Conservation (phyloP, 2,113 vertebrate genomes). For the Athene cunicularia region DNA sequence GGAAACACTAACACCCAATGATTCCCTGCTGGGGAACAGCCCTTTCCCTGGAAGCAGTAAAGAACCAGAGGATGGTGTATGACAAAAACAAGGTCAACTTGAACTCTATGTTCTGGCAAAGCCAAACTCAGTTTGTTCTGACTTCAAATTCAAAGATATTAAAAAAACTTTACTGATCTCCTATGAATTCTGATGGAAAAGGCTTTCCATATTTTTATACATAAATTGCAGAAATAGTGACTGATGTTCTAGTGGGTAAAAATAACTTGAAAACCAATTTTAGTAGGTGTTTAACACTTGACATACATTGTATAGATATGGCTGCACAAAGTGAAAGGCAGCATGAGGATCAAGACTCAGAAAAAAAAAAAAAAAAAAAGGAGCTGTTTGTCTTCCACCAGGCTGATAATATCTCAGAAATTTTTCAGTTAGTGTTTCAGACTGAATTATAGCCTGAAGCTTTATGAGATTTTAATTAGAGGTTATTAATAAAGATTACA, state of each 20-base stretch:
- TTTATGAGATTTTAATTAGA: neutral
- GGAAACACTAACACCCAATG: neutral
- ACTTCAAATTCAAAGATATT: neutral
- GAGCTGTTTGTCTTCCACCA: neutral
- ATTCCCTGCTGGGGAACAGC: neutral
- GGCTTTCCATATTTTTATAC: neutral
- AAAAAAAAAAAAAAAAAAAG: neutral
- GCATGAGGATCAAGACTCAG: neutral
- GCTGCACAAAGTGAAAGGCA: neutral
- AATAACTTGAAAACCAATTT: neutral
- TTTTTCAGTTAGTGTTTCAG: neutral
- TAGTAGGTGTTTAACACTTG: neutral
- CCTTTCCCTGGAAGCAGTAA: neutral
- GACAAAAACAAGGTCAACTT: neutral
- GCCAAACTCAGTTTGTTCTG: neutral
- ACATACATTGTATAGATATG: fast-evolving
- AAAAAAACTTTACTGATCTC: neutral
- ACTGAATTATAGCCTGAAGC: neutral
- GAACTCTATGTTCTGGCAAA: neutral
- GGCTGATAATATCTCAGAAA: neutral
- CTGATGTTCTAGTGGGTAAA: neutral
- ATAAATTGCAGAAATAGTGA: neutral
- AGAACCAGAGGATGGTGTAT: fast-evolving
- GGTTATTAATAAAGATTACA: neutral
- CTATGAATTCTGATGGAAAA: neutral